phyloP scores from a whole-genome alignment of 2,888 invertebrate species.

The Tortricodes alternella region DNA sequence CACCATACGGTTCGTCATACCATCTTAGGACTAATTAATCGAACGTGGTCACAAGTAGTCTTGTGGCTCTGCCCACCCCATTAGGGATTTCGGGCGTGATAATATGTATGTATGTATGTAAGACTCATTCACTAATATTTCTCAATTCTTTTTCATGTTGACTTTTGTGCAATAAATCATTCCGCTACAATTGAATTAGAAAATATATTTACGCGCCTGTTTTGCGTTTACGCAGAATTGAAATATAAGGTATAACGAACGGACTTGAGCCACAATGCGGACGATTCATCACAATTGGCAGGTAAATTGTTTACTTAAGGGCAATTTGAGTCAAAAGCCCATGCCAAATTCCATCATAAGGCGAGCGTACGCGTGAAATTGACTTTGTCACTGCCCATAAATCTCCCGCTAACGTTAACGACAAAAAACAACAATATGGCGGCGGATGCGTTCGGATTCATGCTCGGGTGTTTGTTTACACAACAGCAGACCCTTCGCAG shows the following conservation, averaged over 20 bases:
- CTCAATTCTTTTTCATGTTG: constrained; percentile 1
- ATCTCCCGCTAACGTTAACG: constrained; percentile 61
- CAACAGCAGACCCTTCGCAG: constrained; percentile 61
- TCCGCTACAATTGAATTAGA: constrained; percentile 11
- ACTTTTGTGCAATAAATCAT: constrained; percentile 8
- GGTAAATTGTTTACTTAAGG: constrained; percentile 75
- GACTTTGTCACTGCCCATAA: constrained; percentile 80
- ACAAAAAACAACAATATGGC: constrained; percentile 60
- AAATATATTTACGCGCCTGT: constrained; percentile 10
- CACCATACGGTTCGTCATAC: no score
- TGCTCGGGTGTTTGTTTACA: constrained; percentile 77
- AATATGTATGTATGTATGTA: no score
- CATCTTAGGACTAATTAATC: no score
- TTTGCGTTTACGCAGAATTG: constrained; percentile 57
- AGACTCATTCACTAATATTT: constrained; percentile 4
- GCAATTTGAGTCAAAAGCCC: constrained; percentile 75
- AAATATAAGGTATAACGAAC: constrained; percentile 63
- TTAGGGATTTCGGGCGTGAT: no score
- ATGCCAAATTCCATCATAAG: constrained; percentile 68
- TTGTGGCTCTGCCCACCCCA: no score
- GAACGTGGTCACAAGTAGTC: no score
- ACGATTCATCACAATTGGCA: constrained; percentile 74
- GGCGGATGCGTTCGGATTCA: constrained; percentile 58
- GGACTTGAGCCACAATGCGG: constrained; percentile 46
- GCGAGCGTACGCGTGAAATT: constrained; percentile 70